These are phyloP conservation scores for Netelia melanura DNA, from an alignment of 2,888 invertebrate species.

Conservation along the genomic window DNA sequence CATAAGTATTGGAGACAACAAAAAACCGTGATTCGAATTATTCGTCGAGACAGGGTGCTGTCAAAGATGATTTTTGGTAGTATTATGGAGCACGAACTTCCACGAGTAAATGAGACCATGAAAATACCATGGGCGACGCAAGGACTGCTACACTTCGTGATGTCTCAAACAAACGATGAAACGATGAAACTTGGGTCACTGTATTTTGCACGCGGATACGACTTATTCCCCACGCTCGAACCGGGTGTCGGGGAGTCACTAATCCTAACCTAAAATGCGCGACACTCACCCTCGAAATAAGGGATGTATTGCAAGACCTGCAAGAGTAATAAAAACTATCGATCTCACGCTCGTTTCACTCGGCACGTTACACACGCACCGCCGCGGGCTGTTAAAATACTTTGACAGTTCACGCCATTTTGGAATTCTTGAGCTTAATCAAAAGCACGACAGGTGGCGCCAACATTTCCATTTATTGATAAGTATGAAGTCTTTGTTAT, in stretches of 20 bases:
- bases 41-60: background rate
- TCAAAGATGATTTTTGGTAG: background rate
- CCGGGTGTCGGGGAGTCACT: constrained; percentile 77
- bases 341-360: constrained; percentile 72
- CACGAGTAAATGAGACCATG: background rate
- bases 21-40: background rate
- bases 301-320: constrained; percentile 41
- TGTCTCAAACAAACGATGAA: constrained; percentile 6
- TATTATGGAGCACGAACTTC: background rate
- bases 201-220: constrained; percentile 7
- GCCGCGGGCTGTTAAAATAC: constrained; percentile 63
- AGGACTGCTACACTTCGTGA: background rate
- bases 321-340: constrained; percentile 78
- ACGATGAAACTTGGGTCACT: background rate
- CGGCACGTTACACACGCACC: constrained; percentile 4
- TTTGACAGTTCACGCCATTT: constrained; percentile 76
- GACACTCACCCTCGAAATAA: constrained; percentile 70
- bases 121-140: background rate
- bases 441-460: constrained; percentile 12
- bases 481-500: background rate
- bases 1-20: background rate
- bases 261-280: constrained; percentile 79
- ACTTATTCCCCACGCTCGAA: constrained; percentile 59
- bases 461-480: background rate
- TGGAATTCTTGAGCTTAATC: constrained; percentile 41